These are phyloP conservation scores for Argyra leucocephala DNA, from an alignment of 2,888 invertebrate genomes.

Conservation along the genomic window DNA sequence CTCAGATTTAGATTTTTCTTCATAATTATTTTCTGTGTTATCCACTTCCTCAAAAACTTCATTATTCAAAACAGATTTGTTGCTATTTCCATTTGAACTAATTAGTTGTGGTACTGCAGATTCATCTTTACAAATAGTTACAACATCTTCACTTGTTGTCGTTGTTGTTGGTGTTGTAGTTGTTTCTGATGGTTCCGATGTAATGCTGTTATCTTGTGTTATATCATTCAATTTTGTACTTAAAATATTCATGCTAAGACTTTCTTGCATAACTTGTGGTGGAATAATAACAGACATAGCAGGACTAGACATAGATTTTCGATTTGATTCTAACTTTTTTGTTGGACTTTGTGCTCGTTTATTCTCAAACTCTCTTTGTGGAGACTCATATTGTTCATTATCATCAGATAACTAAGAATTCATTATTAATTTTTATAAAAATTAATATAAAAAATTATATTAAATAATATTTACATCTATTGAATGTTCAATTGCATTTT, in stretches of 20 bases:
- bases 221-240: slow-evolving; percentile 34
- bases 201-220: slow-evolving; percentile 41
- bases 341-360: slow-evolving; percentile 28
- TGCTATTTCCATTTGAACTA: slow-evolving; percentile 15
- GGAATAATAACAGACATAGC: slow-evolving; percentile 34
- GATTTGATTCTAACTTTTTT: slow-evolving; percentile 37
- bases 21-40: not conserved
- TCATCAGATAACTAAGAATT: not conserved
- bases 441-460: not conserved
- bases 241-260: slow-evolving; percentile 38
- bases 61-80: not conserved
- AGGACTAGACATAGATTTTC: slow-evolving; percentile 43
- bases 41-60: not conserved
- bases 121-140: slow-evolving; percentile 41
- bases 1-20: not conserved
- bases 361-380: not conserved
- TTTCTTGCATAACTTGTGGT: slow-evolving; percentile 37
- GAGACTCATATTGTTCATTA: not conserved
- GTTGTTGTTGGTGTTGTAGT: slow-evolving; percentile 41
- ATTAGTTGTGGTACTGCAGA: slow-evolving; percentile 29
- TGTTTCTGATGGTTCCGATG: slow-evolving; percentile 41
- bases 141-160: slow-evolving; percentile 41
- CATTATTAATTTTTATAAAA: not conserved
- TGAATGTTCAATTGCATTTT: slow-evolving; percentile 38
- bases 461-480: slow-evolving; percentile 17